Evolutionary conservation across 2,888 invertebrate species (phyloP), one percentile per base, ranked within the genome.

Genomic region (Harmothoe impar): DNA sequence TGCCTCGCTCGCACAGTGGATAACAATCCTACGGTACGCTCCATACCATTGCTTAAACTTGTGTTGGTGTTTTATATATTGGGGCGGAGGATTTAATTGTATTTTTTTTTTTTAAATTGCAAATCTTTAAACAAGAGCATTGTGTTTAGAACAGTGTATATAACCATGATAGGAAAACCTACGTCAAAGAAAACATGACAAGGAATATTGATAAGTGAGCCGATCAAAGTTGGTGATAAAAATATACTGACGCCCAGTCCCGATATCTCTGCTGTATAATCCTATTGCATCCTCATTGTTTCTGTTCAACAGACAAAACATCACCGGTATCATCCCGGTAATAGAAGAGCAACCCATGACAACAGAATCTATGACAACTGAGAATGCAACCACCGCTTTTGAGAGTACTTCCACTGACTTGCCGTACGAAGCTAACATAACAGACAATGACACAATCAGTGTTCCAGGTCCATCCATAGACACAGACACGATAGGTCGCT

Each of bases 11-110:
- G 33, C 91, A 12, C 93, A 94, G 90, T 95, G 95, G 95, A 90
- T 94, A 1, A 84, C 91, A 25, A 93, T 95, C 15, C 72, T 94
- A 88, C 94, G 95, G 95, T 95, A 92, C 35, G 33, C 0, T 51
- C 62, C 3, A 20, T 62, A 5, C 20, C 20, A 62, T 62, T 3
- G 17, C 54, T 5, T n/a, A n/a, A 1, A 62, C 20, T 5, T n/a
- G n/a, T 62, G 20, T 62, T 12, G 20, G 15, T 62, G 20, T 20
- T 62, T 62, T 62, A 52, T 52, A 52, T 20, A 62, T n/a, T 62
- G n/a, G 15, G 7, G 62, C 15, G 1, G n/a, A 62, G 15, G n/a
- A 5, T 62, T 62, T 62, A 20, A n/a, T 17, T n/a, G 54, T 52
- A 52, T 52, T 52, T 52, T 52, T 52, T 52, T 52, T 52, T 52